Percentiles rank a stretch among this genome's conserved stretches.
These are phyloP conservation scores for Podotricha telesiphe DNA, from an alignment of 2,888 invertebrate species.

Conservation along the genomic window DNA sequence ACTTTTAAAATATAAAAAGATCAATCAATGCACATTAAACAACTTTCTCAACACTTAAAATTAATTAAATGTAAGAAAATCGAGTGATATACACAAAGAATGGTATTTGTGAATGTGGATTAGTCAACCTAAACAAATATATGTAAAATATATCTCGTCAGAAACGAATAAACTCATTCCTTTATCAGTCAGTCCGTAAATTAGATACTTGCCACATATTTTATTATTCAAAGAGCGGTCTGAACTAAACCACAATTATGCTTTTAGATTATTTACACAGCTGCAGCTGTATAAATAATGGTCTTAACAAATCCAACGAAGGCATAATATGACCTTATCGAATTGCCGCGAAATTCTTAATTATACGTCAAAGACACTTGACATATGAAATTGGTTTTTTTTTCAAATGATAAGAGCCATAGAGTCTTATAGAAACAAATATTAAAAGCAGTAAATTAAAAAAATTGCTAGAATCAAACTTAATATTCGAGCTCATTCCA, in stretches of 20 bases:
- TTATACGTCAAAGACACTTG: neutral
- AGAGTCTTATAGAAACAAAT: neutral
- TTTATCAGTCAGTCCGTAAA: constrained; percentile 4
- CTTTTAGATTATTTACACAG: constrained; percentile 9
- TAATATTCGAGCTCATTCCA: constrained; percentile 1
- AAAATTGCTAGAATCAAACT: neutral
- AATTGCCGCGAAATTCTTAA: neutral
- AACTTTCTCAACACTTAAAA: constrained; percentile 19
- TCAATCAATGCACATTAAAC: neutral
- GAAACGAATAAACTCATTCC: neutral
- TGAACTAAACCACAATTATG: constrained; percentile 17
- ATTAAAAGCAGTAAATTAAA: neutral
- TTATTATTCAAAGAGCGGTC: neutral
- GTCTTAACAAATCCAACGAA: neutral
- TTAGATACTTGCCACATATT: neutral
- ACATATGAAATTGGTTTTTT: neutral
- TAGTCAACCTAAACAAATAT: neutral
- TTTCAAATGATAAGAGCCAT: neutral
- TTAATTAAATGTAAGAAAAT: constrained; percentile 26
- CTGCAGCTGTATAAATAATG: constrained; percentile 4
- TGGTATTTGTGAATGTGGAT: too few relatives aligned
- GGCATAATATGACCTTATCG: neutral
- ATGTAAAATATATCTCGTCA: neutral
- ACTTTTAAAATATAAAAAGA: neutral
- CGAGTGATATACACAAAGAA: neutral